A percentile compares a stretch with the other conserved stretches of the same genome.
Conservation (phyloP, 2,113 vertebrate species). For the Hippocampus comes region DNA sequence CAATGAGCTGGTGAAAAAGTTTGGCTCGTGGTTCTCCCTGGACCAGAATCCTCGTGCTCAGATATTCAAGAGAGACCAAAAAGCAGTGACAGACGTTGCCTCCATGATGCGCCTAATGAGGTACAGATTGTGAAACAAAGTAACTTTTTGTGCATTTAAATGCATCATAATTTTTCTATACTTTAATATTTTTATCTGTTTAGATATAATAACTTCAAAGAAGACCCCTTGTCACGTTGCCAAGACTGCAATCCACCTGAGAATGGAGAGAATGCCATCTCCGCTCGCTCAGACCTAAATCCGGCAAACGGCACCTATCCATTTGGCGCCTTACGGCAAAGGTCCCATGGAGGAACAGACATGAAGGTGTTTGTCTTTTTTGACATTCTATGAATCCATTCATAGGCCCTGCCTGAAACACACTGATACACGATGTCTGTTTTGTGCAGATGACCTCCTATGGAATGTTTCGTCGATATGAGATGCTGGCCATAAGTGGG, state of each 20-base stretch:
- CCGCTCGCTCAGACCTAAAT: conserved; percentile 90
- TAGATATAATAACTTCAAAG: conserved; percentile 88
- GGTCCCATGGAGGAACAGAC: conserved; percentile 87
- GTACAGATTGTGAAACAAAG: conserved; percentile 53
- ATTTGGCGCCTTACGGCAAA: conserved; percentile 84
- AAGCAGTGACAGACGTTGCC: conserved; percentile 75
- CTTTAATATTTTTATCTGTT: neutral
- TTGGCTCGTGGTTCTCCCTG: conserved; percentile 87
- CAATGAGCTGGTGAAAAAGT: conserved; percentile 79
- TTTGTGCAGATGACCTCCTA: conserved; percentile 81
- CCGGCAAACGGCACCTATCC: conserved; percentile 88
- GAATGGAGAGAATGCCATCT: conserved; percentile 88
- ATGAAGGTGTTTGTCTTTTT: conserved; percentile 78
- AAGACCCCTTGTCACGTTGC: conserved; percentile 83
- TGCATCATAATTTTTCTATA: no score
- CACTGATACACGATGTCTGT: neutral
- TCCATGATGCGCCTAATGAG: conserved; percentile 93
- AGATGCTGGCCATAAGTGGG: conserved; percentile 80
- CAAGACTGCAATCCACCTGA: conserved; percentile 73
- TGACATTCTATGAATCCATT: neutral
- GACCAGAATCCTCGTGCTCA: conserved; percentile 83
- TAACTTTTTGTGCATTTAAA: neutral
- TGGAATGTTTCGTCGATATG: conserved; percentile 69
- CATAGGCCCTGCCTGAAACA: neutral
- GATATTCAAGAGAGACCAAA: conserved; percentile 89